Evolutionary conservation across 2,888 invertebrate genomes (phyloP).

Genomic region (Euclidia mi): DNA sequence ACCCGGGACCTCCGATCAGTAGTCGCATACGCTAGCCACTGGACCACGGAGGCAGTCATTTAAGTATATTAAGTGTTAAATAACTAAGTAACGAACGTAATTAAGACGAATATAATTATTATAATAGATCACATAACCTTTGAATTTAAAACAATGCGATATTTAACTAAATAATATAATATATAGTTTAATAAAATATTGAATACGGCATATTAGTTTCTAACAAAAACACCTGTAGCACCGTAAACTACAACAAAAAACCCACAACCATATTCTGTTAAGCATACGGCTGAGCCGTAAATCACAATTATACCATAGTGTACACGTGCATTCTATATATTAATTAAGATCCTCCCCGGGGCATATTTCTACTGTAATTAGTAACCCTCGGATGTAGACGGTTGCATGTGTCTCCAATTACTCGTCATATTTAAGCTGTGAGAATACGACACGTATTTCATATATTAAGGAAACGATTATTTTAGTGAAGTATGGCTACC

Average conservation of each 20-base stretch:
- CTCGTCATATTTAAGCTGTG: constrained; percentile 71
- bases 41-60: too few species aligned
- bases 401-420: constrained; percentile 77
- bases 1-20: too few species aligned
- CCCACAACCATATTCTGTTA: constrained; percentile 46
- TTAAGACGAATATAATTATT: too few species aligned
- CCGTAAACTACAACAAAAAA: constrained; percentile 36
- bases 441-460: constrained; percentile 58
- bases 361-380: constrained; percentile 79
- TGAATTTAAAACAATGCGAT: too few species aligned
- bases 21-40: too few species aligned
- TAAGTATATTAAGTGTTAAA: too few species aligned
- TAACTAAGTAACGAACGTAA: too few species aligned
- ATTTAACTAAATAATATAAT: too few species aligned
- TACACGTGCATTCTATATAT: constrained; percentile 72
- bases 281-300: constrained; percentile 57
- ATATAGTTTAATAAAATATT: too few species aligned
- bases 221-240: constrained; percentile 15
- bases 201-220: background rate
- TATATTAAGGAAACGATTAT: constrained; percentile 36
- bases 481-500: background rate
- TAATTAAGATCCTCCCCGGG: constrained; percentile 72
- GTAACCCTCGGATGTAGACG: constrained; percentile 56
- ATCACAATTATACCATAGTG: constrained; percentile 70
- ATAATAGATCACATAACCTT: too few species aligned